Base-by-base conservation (phyloP, 1,140 invertebrate genomes). In the Saxidomus purpurata region DNA sequence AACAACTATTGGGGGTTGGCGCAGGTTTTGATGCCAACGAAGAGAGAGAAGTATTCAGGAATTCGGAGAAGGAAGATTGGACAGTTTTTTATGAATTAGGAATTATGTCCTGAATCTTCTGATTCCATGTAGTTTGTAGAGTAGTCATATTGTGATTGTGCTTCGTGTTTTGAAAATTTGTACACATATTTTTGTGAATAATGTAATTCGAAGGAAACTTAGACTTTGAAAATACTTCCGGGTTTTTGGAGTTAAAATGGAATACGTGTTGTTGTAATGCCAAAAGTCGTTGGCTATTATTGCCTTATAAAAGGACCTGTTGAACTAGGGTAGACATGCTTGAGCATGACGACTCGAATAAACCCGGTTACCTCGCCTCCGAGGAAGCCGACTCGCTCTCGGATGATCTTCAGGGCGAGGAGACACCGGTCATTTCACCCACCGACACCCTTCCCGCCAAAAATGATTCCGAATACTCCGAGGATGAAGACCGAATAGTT, bases 401-500 rank as follows among this genome's bases (percentile, higher is more conserved):
- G 25, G 86, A 81, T 34, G 86, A 88, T 36, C 47, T 49, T 4
- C 55, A 76, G 25, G 82, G 61, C 43, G 82, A 71, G 43, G 82
- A 84, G 38, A 84, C 63, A 38, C 61, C 82, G 15, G 82, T 49
- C 36, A 71, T 84, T 34, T 84, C 82, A 28, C 82, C 82, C 25
- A 47, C 67, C 19, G 82, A 84, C 19, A 84, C 82, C 19, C 43
- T 84, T 47, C 82, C 82, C 38, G 82, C 67, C 43, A 63, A 74
- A 52, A 74, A 76, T n/a, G 71, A 79, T 34, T 69, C 71, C 9
- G 61, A 89, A 19, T 80, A 85, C n/a, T 90, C 87, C 0, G 91
- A 90, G 19, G 91, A 90, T 38, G 90, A 92, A 40, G 93, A 92
- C 47, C 71, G 93, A 94, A 98, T 99, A 92, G 98, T 99, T 83